A percentile compares a stretch with the other conserved stretches of the same genome.
Evolutionary conservation across 2,797 vertebrate species (phyloP).

Genomic region (Synaphobranchus kaupii): DNA sequence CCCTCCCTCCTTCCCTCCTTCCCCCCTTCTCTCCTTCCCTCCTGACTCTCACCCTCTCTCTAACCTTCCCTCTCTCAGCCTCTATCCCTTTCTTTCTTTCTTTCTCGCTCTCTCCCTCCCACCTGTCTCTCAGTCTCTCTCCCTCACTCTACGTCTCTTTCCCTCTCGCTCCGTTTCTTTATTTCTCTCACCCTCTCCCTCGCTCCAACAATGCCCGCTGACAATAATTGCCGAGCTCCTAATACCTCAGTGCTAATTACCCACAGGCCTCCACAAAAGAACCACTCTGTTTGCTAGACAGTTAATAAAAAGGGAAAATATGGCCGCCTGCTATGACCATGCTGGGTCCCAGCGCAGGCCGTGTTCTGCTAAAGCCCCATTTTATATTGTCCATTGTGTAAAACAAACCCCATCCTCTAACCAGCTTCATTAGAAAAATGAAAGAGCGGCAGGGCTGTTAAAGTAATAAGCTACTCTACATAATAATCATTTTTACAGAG

Average conservation of each 20-base stretch:
- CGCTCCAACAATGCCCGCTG: not conserved
- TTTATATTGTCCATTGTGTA: not conserved
- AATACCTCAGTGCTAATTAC: conserved; percentile 13
- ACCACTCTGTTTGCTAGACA: not conserved
- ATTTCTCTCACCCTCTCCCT: not conserved
- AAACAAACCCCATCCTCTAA: not conserved
- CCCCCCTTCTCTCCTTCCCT: not conserved
- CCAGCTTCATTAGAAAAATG: not conserved
- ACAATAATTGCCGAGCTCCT: not conserved
- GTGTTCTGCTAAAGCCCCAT: not conserved
- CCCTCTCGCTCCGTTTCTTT: not conserved
- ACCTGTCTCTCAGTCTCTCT: too few species aligned
- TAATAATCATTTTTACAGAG: not conserved
- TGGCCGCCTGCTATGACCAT: not conserved
- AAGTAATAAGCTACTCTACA: not conserved
- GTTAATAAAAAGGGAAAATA: not conserved
- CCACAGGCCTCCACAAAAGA: conserved; percentile 2
- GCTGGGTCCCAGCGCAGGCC: not conserved
- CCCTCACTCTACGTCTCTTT: not conserved
- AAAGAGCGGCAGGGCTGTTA: not conserved
- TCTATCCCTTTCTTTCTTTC: not conserved
- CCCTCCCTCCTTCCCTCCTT: not conserved
- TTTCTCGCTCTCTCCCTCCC: not conserved
- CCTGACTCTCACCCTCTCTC: not conserved
- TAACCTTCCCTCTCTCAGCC: not conserved